Evolutionary conservation across 2,797 vertebrate species (phyloP).

Genomic region (Furcifer pardalis): DNA sequence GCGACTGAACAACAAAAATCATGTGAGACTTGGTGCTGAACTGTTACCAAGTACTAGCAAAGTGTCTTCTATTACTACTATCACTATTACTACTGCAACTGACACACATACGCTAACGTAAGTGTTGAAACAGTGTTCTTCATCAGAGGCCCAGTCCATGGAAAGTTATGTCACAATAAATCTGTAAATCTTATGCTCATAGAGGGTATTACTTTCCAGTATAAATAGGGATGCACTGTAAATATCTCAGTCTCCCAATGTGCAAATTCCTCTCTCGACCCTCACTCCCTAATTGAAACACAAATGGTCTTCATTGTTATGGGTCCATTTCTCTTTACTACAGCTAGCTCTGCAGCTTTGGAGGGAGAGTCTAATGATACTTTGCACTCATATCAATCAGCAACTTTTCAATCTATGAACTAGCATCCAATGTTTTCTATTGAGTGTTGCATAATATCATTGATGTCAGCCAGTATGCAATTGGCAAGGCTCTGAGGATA

Average conservation of each 20-base stretch:
- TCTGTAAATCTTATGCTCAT: too few relatives aligned
- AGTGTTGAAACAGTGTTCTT: too few relatives aligned
- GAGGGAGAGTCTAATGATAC: background rate
- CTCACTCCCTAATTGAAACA: too few relatives aligned
- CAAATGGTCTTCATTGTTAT: background rate
- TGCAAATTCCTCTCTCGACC: background rate
- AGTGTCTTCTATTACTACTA: too few relatives aligned
- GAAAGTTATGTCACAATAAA: too few relatives aligned
- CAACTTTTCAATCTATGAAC: background rate
- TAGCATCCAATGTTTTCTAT: background rate
- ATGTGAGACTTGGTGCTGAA: too few relatives aligned
- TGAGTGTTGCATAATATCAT: background rate
- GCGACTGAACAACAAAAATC: too few relatives aligned
- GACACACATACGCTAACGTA: too few relatives aligned
- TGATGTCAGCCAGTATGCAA: conserved; percentile 5
- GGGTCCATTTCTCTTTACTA: background rate
- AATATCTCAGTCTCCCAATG: background rate
- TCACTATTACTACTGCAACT: too few relatives aligned
- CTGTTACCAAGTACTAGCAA: too few relatives aligned
- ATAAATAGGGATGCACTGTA: background rate
- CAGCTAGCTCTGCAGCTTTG: background rate
- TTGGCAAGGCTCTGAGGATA: background rate
- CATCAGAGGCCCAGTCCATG: too few relatives aligned
- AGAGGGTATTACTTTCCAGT: background rate
- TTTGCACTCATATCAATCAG: conserved; percentile 4